Percentiles rank a stretch among this genome's conserved stretches.
Conservation (phyloP, 64 coral and sea anemone species). For the Cladopsammia gracilis region DNA sequence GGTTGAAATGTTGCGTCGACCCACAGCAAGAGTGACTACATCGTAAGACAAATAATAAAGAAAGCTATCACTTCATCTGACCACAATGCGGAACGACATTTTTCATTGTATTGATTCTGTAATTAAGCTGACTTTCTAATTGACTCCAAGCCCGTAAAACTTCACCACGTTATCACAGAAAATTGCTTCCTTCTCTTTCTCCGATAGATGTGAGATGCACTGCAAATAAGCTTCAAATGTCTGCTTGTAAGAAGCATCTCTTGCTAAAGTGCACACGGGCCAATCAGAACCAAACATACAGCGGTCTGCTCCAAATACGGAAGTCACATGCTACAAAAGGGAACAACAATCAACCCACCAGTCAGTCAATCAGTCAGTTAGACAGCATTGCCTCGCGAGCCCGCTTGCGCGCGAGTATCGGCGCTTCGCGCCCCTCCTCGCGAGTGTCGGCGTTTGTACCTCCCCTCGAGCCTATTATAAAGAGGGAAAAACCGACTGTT, state of each 20-base stretch:
- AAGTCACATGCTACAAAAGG: conserved; percentile 71
- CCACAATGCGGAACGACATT: too few species aligned
- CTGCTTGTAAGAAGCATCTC: conserved; percentile 50
- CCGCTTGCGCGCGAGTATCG: too few species aligned
- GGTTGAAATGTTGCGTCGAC: too few species aligned
- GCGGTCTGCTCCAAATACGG: conserved; percentile 80
- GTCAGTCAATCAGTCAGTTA: neutral
- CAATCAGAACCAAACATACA: conserved; percentile 96
- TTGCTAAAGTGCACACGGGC: conserved; percentile 85
- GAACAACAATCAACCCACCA: neutral
- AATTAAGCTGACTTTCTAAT: neutral
- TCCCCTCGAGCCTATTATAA: too few species aligned
- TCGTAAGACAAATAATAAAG: too few species aligned
- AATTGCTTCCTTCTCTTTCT: conserved; percentile 60
- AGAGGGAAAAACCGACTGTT: too few species aligned
- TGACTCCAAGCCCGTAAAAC: conserved; percentile 58
- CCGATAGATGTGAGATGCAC: conserved; percentile 45
- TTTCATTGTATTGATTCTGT: too few species aligned
- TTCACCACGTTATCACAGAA: conserved; percentile 84
- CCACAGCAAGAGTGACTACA: too few species aligned
- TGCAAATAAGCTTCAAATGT: conserved; percentile 50
- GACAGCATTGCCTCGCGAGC: too few species aligned
- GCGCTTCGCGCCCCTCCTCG: too few species aligned
- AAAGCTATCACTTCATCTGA: too few species aligned
- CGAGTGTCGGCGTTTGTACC: too few species aligned